Evolutionary conservation across 2,113 vertebrate genomes (phyloP), one percentile per base, ranked within the genome.

Genomic region (Pardalotus punctatus): DNA sequence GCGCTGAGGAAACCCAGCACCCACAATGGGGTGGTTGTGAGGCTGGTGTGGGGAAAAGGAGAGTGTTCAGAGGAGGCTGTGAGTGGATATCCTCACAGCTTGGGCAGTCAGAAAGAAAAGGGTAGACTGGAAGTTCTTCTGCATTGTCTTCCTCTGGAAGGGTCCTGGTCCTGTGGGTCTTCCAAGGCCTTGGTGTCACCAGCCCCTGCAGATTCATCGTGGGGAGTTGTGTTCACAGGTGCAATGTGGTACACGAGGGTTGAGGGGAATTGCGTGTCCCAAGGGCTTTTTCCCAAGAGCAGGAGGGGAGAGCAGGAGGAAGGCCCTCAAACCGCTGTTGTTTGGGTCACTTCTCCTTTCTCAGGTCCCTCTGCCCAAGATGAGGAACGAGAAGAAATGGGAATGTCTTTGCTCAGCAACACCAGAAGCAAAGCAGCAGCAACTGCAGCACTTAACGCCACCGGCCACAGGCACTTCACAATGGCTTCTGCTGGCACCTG

Each of bases 1-100:
- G 50, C 0, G 0, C 22, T 2, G 0, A 40, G 2, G 5, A 81
- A 45, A n/a, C 23, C 12, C 3, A 3, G 36, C 2, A 5, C 48
- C 27, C 15, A 12, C 15, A 2, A 0, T 29, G 29, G 53, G 12
- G 19, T 61, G 70, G 18, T n/a, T 81, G 53, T 60, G 38, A 61
- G 65, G 78, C 35, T 84, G 40, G 12, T 24, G 7, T 3, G 6
- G 38, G 62, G 13, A 31, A 76, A 81, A 70, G 53, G n/a, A 42
- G 14, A 25, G 13, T 2, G 1, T 54, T 33, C 2, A 3, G 9
- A 36, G 24, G 48, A 82, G 50, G 27, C 67, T 50, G 19, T 72
- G 47, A 29, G 16, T 27, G n/a, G 14, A 8, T 24, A 14, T 50
- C 29, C 31, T 67, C 3, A 0, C 0, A 1, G 6, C 48, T 35